Conservation (phyloP, 2,113 vertebrate genomes). For the Cryptoleucopteryx plumbea region DNA sequence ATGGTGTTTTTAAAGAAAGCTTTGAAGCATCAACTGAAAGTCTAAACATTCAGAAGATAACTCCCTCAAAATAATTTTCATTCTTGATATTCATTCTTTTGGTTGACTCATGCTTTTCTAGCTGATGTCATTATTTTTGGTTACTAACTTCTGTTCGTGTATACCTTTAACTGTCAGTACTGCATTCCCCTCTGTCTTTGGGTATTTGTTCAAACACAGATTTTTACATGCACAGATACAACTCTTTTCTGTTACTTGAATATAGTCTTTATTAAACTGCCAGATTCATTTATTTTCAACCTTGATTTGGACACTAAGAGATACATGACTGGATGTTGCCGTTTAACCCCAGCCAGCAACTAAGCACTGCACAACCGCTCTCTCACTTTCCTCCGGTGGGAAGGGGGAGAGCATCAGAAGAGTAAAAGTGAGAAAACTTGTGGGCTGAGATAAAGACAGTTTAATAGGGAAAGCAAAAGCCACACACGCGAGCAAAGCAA, state of each 20-base stretch:
- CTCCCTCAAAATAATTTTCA: not conserved
- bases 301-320: not conserved
- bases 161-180: not conserved
- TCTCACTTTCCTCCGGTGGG: no score
- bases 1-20: not conserved
- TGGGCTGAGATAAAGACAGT: no score
- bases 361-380: no score
- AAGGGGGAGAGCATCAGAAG: no score
- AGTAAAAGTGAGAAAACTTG: no score
- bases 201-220: not conserved
- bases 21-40: not conserved
- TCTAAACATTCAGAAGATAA: not conserved
- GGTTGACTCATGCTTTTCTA: not conserved
- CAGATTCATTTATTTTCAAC: not conserved
- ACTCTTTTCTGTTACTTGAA: not conserved
- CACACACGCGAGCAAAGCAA: rapidly evolving
- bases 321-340: not conserved
- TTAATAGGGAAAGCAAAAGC: no score
- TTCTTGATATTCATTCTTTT: not conserved
- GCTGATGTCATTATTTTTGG: not conserved
- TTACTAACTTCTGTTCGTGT: not conserved
- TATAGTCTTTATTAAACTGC: not conserved
- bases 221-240: not conserved
- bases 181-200: not conserved
- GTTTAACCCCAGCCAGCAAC: no score